Evolutionary conservation across 1,140 invertebrate species (phyloP), one percentile per base, ranked within the genome.

Genomic region (Diorhabda elongata): DNA sequence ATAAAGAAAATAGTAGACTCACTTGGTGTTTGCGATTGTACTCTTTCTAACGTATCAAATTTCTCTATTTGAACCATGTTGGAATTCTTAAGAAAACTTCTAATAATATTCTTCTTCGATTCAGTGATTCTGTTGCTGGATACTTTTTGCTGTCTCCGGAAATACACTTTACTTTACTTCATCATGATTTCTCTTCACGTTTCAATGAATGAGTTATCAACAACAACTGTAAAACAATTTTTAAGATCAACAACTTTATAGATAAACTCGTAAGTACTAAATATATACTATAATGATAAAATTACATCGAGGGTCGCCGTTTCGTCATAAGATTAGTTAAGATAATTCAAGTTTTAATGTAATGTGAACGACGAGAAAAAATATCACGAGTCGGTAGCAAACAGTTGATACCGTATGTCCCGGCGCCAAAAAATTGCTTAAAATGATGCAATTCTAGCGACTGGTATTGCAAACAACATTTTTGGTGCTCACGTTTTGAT

Each of bases 211-310:
- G 47, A 52, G 47, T 52, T 52, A 52, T 52, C 47, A 52, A 52
- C 47, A 52, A 52, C 47, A 52, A 52, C 47, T 52, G 47, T 6
- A 52, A n/a, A 52, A 52, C n/a, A 52, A 52, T 52, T 52, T 52
- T 52, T 52, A 52, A 52, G 47, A 52, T 52, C 47, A 52, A 52
- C 47, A 52, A 52, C 47, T 52, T 52, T 52, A 52, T 52, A 8
- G 47, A 52, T 52, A 52, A 52, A 52, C 47, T 52, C 47, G 6
- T 52, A 26, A 26, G 26, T 26, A 26, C 26, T 26, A 26, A 52
- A n/a, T 52, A 52, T 52, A 52, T 52, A 52, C 26, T 52, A 52
- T 52, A 52, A 52, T 52, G 47, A 52, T 52, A 52, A 52, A 52
- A 52, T 52, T 52, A 52, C 47, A 26, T 52, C n/a, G 47, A 52